A percentile compares a stretch with the other conserved stretches of the same genome.
Evolutionary conservation across 2,113 vertebrate genomes (phyloP).

Genomic region (Elgaria multicarinata): DNA sequence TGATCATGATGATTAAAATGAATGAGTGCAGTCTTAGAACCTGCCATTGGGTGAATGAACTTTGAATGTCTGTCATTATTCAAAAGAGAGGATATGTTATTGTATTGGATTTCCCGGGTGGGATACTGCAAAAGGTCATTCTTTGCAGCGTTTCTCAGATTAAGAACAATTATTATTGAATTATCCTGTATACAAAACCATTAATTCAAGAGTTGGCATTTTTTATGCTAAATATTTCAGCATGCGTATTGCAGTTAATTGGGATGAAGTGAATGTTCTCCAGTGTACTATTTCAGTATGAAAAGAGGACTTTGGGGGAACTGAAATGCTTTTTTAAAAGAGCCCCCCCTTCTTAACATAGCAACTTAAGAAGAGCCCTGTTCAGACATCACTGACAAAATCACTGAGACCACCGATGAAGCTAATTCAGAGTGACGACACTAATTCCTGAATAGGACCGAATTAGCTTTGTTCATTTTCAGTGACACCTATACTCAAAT

Average conservation of each 20-base stretch:
- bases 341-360: neutral
- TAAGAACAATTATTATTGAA: conserved; percentile 17
- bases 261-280: neutral
- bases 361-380: neutral
- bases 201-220: conserved; percentile 12
- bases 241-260: neutral
- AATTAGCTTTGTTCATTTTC: neutral
- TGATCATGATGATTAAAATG: neutral
- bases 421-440: neutral
- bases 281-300: neutral
- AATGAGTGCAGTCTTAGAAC: neutral
- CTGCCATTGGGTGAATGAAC: neutral
- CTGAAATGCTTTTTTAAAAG: neutral
- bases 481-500: neutral
- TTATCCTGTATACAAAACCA: neutral
- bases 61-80: neutral
- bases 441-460: neutral
- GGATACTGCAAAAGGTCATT: neutral
- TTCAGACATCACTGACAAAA: no score
- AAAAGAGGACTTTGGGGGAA: neutral
- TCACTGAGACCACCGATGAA: neutral
- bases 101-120: neutral
- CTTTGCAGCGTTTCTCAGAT: neutral
- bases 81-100: neutral
- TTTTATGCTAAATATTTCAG: neutral